Base-by-base conservation (phyloP, 2,797 vertebrate genomes). In the Microtus agrestis region DNA sequence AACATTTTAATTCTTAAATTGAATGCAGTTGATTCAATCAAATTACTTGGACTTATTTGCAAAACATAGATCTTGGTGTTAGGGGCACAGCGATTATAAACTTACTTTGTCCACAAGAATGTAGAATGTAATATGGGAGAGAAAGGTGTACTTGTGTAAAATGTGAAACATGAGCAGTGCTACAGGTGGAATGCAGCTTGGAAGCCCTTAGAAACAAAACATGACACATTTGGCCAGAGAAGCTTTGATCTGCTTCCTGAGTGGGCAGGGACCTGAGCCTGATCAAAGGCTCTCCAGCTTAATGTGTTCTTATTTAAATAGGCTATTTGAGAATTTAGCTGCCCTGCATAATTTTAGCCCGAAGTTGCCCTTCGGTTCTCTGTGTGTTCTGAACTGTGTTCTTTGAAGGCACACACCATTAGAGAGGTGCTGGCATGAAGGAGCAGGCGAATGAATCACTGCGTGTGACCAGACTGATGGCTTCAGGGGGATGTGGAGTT, bases 1-100 rank as follows among this genome's bases (percentile, higher is more conserved):
- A 59, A 54, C 6, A 46, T 85, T 84, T 91, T 56, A 63, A 63
- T 92, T 87, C n/a, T 19, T 94, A 34, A 84, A 78, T 89, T 89
- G 85, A 29, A 78, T 79, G 77, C n/a, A 8, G 25, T 87, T 14
- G 56, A 67, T 87, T 82, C 25, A 96, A 3, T 84, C 51, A 80
- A 90, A 13, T 78, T 92, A 93, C 69, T 81, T 69, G 48, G 74
- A 15, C 63, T 94, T 63, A 94, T 91, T 91, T 87, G 85, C 29
- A 65, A 89, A 54, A 9, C 73, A 67, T 11, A 59, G 12, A 31
- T 91, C 51, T 94, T 86, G 27, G 12, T 95, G 46, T 43, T 48
- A 54, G 23, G 25, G 25, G 65, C 1, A 21, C 37, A 86, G 25
- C 94, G 25, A 78, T 89, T 81, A 48, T 27, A 93, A 27, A 89